These are phyloP conservation scores for Eleutherodactylus coqui DNA, from an alignment of 2,797 vertebrate genomes.

Conservation along the genomic window DNA sequence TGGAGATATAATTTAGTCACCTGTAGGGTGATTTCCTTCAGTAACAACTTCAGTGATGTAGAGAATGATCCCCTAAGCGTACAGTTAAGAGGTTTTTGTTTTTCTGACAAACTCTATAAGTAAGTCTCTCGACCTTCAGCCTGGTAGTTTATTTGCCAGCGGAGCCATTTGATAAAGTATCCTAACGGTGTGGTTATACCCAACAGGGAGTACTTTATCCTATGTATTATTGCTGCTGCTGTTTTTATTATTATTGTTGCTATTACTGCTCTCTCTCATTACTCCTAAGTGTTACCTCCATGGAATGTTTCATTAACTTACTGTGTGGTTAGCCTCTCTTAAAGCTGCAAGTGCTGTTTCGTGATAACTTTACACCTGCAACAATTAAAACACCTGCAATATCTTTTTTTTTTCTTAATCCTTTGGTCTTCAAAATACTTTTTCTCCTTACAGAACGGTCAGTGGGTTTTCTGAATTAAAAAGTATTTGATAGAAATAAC, in stretches of 20 bases:
- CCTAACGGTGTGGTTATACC: slow-evolving; percentile 51
- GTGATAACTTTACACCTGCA: background rate
- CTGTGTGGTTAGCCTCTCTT: slow-evolving; percentile 55
- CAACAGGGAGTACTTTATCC: slow-evolving; percentile 58
- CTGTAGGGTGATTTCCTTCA: slow-evolving; percentile 24
- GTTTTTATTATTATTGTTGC: slow-evolving; percentile 63
- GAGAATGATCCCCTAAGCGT: slow-evolving; percentile 51
- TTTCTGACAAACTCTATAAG: slow-evolving; percentile 47
- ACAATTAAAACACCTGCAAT: background rate
- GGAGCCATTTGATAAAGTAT: slow-evolving; percentile 56
- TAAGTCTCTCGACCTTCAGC: slow-evolving; percentile 56
- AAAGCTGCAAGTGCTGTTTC: slow-evolving; percentile 48
- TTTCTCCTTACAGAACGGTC: background rate
- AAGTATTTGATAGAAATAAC: too few species aligned
- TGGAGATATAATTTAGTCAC: slow-evolving; percentile 34
- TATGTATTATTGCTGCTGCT: slow-evolving; percentile 60
- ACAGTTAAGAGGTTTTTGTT: slow-evolving; percentile 48
- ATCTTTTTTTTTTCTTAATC: background rate
- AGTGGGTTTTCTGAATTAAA: too few species aligned
- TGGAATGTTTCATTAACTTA: slow-evolving; percentile 59
- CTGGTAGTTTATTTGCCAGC: slow-evolving; percentile 46
- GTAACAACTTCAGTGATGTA: slow-evolving; percentile 23
- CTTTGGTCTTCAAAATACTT: background rate
- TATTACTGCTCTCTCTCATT: slow-evolving; percentile 57
- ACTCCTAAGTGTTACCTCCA: slow-evolving; percentile 57